phyloP scores from a whole-genome alignment of 2,888 invertebrate genomes.

The Acrocera orbiculus region DNA sequence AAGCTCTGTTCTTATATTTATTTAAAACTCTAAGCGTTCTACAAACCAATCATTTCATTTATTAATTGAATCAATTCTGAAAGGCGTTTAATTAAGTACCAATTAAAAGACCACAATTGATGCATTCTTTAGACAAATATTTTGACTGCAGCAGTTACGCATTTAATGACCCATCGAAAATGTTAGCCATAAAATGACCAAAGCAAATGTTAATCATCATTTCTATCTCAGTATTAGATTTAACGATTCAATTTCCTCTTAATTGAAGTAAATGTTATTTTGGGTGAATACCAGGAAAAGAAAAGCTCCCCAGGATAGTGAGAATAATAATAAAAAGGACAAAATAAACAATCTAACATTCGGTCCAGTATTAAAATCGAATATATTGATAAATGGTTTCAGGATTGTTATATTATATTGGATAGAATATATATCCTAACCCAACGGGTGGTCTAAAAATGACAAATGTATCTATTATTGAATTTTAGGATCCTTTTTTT shows the following conservation, averaged over 20 bases:
- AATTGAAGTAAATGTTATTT: slow-evolving; percentile 1
- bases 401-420: not conserved
- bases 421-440: not conserved
- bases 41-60: not conserved
- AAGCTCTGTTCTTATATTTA: no score
- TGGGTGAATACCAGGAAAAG: not conserved
- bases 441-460: slow-evolving; percentile 13
- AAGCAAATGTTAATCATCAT: slow-evolving; percentile 14
- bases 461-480: slow-evolving; percentile 14
- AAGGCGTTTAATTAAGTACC: slow-evolving; percentile 1
- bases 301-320: not conserved
- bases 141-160: slow-evolving; percentile 1
- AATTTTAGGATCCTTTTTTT: not conserved
- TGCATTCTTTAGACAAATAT: slow-evolving; percentile 1
- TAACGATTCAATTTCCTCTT: slow-evolving; percentile 11
- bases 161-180: slow-evolving; percentile 1
- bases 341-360: slow-evolving; percentile 9
- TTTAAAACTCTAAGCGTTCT: no score
- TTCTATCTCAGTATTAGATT: slow-evolving; percentile 4
- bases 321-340: slow-evolving; percentile 6
- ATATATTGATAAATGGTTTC: slow-evolving; percentile 8
- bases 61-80: not conserved
- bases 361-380: slow-evolving; percentile 7
- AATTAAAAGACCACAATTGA: slow-evolving; percentile 5
- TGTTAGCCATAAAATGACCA: slow-evolving; percentile 14